phyloP scores from a whole-genome alignment of 2,888 invertebrate species.

The Carpatolechia fugitivella region DNA sequence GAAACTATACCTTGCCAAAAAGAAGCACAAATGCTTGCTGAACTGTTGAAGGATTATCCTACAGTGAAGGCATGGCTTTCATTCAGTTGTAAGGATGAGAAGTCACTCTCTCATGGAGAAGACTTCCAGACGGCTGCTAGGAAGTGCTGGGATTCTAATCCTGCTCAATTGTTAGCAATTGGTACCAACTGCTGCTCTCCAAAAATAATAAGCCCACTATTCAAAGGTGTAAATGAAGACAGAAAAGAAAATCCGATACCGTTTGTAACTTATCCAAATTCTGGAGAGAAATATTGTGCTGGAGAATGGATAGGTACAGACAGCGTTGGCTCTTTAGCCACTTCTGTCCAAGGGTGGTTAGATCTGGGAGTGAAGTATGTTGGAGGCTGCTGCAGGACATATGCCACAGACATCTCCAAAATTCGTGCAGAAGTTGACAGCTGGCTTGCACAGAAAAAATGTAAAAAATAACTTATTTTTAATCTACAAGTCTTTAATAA shows the following conservation, averaged over 20 bases:
- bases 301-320: constrained; percentile 80
- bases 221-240: constrained; percentile 51
- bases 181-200: constrained; percentile 91
- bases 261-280: constrained; percentile 94
- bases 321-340: constrained; percentile 79
- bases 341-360: constrained; percentile 87
- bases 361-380: constrained; percentile 88
- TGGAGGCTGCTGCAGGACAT: constrained; percentile 95
- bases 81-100: constrained; percentile 86
- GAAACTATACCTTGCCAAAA: constrained; percentile 93
- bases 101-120: constrained; percentile 86
- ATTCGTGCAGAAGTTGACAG: constrained; percentile 63
- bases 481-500: neutral
- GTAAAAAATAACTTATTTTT: neutral
- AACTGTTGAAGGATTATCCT: constrained; percentile 88
- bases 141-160: constrained; percentile 83
- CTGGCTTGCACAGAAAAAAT: constrained; percentile 33
- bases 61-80: constrained; percentile 90
- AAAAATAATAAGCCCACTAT: constrained; percentile 47
- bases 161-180: constrained; percentile 84
- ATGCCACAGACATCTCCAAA: constrained; percentile 85
- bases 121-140: constrained; percentile 83
- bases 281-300: constrained; percentile 87
- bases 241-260: constrained; percentile 72
- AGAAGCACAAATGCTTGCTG: constrained; percentile 89